phyloP scores from a whole-genome alignment of 2,797 vertebrate species.

The Trichosurus vulpecula region DNA sequence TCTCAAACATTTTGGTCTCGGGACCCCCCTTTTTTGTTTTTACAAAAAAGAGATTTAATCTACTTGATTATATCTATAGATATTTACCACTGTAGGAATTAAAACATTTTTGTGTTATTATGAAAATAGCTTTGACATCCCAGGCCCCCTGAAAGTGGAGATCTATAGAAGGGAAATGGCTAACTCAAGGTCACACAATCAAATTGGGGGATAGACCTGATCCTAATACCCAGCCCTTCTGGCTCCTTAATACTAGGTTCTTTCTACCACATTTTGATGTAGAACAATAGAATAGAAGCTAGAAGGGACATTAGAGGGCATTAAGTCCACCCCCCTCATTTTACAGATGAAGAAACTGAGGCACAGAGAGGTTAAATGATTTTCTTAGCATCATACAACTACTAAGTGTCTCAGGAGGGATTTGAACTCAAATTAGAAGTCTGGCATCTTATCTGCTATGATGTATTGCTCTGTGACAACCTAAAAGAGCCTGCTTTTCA shows the following conservation, averaged over 20 bases:
- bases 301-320: not conserved
- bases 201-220: not conserved
- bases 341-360: not conserved
- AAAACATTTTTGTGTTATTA: not conserved
- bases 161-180: not conserved
- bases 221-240: not conserved
- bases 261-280: not conserved
- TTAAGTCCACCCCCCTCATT: not conserved
- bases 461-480: not conserved
- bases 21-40: not conserved
- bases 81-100: not conserved
- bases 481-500: not conserved
- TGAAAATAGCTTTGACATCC: not conserved
- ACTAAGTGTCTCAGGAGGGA: not conserved
- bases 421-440: not conserved
- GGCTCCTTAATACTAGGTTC: not conserved
- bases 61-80: not conserved
- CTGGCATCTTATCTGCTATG: not conserved
- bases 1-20: not conserved
- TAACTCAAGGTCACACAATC: not conserved
- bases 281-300: not conserved
- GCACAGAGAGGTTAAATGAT: not conserved
- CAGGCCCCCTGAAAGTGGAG: not conserved
- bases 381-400: not conserved
- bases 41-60: not conserved